These are phyloP conservation scores for Protodeltote pygarga DNA, from an alignment of 2,888 invertebrate genomes.

Conservation along the genomic window DNA sequence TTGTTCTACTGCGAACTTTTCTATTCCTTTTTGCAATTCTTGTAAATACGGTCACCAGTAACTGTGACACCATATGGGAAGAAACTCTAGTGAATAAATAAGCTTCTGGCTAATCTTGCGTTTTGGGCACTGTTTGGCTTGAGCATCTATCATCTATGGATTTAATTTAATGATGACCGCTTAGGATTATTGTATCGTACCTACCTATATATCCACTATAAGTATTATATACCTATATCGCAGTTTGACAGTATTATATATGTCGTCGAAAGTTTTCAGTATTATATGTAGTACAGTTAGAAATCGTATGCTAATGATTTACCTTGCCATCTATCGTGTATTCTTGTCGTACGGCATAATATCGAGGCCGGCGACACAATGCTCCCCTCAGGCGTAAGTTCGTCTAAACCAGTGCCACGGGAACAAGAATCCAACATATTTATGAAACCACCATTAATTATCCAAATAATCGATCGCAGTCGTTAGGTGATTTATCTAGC, in stretches of 20 bases:
- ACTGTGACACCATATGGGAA: too few relatives aligned
- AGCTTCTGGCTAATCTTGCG: too few relatives aligned
- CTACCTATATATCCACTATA: too few relatives aligned
- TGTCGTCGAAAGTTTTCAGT: background rate
- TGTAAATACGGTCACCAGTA: too few relatives aligned
- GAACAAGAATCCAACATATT: slow-evolving; percentile 79
- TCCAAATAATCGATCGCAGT: slow-evolving; percentile 85
- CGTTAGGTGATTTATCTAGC: slow-evolving; percentile 86
- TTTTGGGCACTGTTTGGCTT: too few relatives aligned
- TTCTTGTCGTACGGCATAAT: slow-evolving; percentile 9
- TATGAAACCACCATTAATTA: slow-evolving; percentile 83
- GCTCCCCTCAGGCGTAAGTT: slow-evolving; percentile 56
- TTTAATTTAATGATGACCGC: too few relatives aligned
- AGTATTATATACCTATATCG: too few relatives aligned
- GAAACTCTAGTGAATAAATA: too few relatives aligned
- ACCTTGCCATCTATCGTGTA: slow-evolving; percentile 18
- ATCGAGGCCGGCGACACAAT: slow-evolving; percentile 55
- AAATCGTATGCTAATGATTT: slow-evolving; percentile 34
- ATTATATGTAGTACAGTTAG: slow-evolving; percentile 16
- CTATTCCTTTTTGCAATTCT: too few relatives aligned
- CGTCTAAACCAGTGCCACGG: slow-evolving; percentile 64
- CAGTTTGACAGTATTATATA: slow-evolving; percentile 4
- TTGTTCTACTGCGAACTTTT: too few relatives aligned
- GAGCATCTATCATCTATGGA: too few relatives aligned
- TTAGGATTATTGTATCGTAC: too few relatives aligned